Base-by-base conservation (phyloP, 2,113 vertebrate genomes). In the Heterotis niloticus region DNA sequence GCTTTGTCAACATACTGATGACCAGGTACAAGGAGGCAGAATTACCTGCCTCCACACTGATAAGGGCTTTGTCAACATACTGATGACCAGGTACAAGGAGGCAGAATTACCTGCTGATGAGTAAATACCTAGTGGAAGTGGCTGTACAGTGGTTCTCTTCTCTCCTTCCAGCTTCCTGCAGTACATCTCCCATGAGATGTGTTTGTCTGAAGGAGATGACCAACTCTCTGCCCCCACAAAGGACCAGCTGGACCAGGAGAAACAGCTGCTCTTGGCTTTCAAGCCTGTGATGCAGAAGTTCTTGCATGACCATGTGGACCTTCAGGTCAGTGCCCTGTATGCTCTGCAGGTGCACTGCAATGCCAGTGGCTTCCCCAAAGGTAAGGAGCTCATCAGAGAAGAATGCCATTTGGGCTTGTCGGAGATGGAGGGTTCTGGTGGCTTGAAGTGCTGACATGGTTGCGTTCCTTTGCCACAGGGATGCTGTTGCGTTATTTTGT, bases 261-360 rank as follows among this genome's bases (percentile, higher is more conserved):
- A 96, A 84, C 94, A 96, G 80, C 91, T 99, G 89, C 93, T 99
- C 10, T 93, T 98, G 88, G 94, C 95, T 88, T 99, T 98, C 88
- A 99, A 99, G 90, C 98, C 97, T 0, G 98, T 99, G 88, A 96
- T 99, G 96, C 97, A 99, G 92, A 99, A 99, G 90, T 99, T 99
- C 86, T 95, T 99, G 88, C 97, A 99, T 70, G 96, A 98, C 92
- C 97, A 98, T 77, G 94, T 97, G 23, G 93, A 98, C 85, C 94
- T 99, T 81, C 98, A 99, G 91, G 96, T 99, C 91, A 96, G 96
- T 82, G 98, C 96, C 82, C 91, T 99, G 18, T 99, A 98, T 28
- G 96, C 97, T 24, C 93, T 99, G 81, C 97, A 99, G 94, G 96
- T 99, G 89, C 98, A 99, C 93, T 99, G 97, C 93, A 95, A 96